Conservation (phyloP, 2,797 vertebrate genomes). For the Sebastes miniatus region DNA sequence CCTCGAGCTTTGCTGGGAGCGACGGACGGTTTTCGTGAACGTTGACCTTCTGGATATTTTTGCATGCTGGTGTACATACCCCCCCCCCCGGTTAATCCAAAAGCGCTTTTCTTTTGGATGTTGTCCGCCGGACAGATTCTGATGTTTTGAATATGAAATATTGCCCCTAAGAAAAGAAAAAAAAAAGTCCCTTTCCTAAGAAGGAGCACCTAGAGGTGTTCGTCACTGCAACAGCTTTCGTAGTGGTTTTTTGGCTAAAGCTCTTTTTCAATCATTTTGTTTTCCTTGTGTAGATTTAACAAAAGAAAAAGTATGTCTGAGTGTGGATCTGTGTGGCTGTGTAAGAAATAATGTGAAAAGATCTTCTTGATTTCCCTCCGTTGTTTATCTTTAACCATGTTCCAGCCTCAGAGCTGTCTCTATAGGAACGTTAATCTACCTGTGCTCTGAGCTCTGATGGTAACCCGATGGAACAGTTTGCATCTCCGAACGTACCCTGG, state of each 20-base stretch:
- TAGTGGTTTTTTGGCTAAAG: constrained; percentile 72
- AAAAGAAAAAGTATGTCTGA: constrained; percentile 45
- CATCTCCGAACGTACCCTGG: constrained; percentile 29
- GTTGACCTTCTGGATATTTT: constrained; percentile 69
- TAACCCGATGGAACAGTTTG: constrained; percentile 32
- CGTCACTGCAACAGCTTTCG: constrained; percentile 72
- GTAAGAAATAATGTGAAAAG: constrained; percentile 54
- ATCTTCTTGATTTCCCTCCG: constrained; percentile 27
- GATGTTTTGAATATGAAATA: constrained; percentile 73
- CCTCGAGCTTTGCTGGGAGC: constrained; percentile 25
- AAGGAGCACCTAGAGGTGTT: constrained; percentile 68
- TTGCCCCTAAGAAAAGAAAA: constrained; percentile 40
- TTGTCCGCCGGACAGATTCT: constrained; percentile 67
- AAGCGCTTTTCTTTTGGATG: constrained; percentile 60
- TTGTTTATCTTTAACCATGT: constrained; percentile 13
- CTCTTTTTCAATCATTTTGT: constrained; percentile 70
- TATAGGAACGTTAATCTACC: constrained; percentile 33
- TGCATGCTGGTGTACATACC: constrained; percentile 83
- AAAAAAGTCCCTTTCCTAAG: constrained; percentile 49
- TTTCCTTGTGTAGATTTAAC: constrained; percentile 65
- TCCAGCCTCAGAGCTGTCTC: constrained; percentile 27
- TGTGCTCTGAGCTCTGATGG: constrained; percentile 17
- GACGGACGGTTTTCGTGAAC: constrained; percentile 40
- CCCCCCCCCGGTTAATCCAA: constrained; percentile 53
- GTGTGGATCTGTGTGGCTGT: constrained; percentile 63